A percentile compares a stretch with the other conserved stretches of the same genome.
phyloP scores from a whole-genome alignment of 2,113 vertebrate species.

The Mesocricetus auratus region DNA sequence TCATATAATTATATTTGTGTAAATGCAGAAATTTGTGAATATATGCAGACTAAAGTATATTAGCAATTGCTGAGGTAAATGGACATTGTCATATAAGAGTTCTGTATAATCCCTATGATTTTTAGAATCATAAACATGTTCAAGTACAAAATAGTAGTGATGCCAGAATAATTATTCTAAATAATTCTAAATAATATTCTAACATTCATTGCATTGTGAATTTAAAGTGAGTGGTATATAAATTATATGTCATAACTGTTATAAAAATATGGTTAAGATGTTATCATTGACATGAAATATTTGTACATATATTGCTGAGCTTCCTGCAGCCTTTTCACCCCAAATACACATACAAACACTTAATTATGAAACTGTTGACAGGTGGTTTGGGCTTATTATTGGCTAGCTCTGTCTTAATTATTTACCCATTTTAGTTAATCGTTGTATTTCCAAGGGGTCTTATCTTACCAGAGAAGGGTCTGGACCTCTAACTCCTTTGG shows the following conservation, averaged over 20 bases:
- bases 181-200: too few species aligned
- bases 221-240: conserved; percentile 8
- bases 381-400: too few species aligned
- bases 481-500: too few species aligned
- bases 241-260: conserved; percentile 43
- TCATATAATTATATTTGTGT: background rate
- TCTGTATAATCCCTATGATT: background rate
- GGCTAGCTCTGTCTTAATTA: too few species aligned
- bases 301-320: background rate
- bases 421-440: too few species aligned
- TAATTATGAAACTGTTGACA: too few species aligned
- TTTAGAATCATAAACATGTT: conserved; percentile 11
- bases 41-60: background rate
- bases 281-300: background rate
- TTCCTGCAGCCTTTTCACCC: too few species aligned
- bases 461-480: too few species aligned
- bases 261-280: conserved; percentile 3
- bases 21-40: conserved; percentile 24
- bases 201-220: background rate
- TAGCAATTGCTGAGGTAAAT: background rate
- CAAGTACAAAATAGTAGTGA: conserved; percentile 42
- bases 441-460: too few species aligned
- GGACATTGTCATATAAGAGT: background rate
- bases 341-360: background rate
- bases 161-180: background rate